Evolutionary conservation across 1,140 invertebrate genomes (phyloP).

Genomic region (Aphaenogaster rudis): DNA sequence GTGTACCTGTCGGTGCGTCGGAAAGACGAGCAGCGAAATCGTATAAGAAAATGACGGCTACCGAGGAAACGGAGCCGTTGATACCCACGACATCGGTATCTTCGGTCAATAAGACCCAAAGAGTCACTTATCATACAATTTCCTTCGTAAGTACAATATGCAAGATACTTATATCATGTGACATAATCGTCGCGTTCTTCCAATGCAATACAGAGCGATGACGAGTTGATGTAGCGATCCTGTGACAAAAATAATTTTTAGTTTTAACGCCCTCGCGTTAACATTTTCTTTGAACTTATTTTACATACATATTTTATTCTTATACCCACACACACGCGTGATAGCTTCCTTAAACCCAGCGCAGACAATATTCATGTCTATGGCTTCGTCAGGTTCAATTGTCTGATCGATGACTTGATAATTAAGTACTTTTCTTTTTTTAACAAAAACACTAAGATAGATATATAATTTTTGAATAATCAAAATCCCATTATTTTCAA

Average conservation of each 20-base stretch:
- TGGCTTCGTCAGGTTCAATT: slow-evolving; percentile 19
- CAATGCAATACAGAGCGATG: not conserved
- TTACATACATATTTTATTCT: not conserved
- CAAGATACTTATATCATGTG: not conserved
- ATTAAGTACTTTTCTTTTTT: not conserved
- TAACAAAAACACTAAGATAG: not conserved
- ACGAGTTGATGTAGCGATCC: not conserved
- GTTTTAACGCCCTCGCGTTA: not conserved
- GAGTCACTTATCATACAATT: slow-evolving; percentile 75
- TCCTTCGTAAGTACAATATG: slow-evolving; percentile 72
- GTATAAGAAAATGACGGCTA: slow-evolving; percentile 74
- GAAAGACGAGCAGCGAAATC: not conserved
- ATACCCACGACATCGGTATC: slow-evolving; percentile 63
- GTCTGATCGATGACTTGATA: not conserved
- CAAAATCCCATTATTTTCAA: too few species aligned
- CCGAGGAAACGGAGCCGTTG: slow-evolving; percentile 79
- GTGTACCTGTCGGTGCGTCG: not conserved
- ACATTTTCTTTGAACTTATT: not conserved
- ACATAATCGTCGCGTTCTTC: not conserved
- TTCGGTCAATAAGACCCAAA: slow-evolving; percentile 49
- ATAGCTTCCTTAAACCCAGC: not conserved
- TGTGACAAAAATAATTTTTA: slow-evolving; percentile 9
- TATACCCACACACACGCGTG: not conserved
- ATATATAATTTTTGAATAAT: not conserved
- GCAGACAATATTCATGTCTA: not conserved